These are phyloP conservation scores for Mellilla xanthometata DNA, from an alignment of 2,888 invertebrate genomes.

Conservation along the genomic window DNA sequence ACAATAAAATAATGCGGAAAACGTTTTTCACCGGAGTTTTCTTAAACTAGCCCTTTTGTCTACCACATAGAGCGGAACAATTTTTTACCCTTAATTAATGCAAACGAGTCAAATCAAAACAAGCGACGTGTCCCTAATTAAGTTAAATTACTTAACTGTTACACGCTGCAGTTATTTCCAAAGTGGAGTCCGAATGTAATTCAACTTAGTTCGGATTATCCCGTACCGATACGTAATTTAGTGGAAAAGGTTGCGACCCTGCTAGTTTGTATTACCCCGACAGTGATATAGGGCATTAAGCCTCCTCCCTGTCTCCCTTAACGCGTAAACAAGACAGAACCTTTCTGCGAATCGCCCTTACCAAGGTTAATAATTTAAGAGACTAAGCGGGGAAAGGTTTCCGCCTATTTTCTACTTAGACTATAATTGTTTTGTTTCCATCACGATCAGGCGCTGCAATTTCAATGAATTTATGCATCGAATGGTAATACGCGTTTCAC, in stretches of 20 bases:
- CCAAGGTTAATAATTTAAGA: constrained; percentile 79
- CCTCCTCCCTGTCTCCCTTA: constrained; percentile 77
- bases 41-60: constrained; percentile 4
- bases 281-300: constrained; percentile 82
- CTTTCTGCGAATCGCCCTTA: constrained; percentile 76
- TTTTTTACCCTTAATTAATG: constrained; percentile 15
- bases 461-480: constrained; percentile 27
- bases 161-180: constrained; percentile 55
- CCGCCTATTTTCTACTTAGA: constrained; percentile 67
- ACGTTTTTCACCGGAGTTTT: neutral
- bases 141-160: constrained; percentile 34
- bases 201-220: constrained; percentile 74
- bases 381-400: constrained; percentile 68
- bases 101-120: constrained; percentile 21
- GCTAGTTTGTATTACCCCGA: constrained; percentile 79
- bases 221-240: constrained; percentile 80
- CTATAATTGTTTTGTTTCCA: constrained; percentile 69
- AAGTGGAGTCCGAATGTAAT: constrained; percentile 62
- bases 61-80: constrained; percentile 6
- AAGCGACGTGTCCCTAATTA: constrained; percentile 24
- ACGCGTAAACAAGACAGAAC: constrained; percentile 80
- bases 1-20: neutral
- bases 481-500: no score
- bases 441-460: constrained; percentile 45
- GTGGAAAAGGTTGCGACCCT: constrained; percentile 80